Evolutionary conservation across 2,888 invertebrate genomes (phyloP).

Genomic region (Argyresthia albistria): DNA sequence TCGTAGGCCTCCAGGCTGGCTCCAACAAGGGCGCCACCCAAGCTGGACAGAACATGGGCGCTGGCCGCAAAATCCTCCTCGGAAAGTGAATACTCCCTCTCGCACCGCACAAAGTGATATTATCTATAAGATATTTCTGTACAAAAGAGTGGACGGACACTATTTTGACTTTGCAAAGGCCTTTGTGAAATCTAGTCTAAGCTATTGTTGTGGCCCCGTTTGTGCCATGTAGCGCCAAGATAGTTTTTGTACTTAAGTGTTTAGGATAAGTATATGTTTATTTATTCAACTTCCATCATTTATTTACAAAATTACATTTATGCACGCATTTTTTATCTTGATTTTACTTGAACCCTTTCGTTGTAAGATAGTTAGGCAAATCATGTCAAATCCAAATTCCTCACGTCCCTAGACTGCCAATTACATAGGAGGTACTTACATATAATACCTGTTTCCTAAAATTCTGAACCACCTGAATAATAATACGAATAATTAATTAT

Average conservation of each 20-base stretch:
- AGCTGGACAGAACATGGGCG: conserved; percentile 91
- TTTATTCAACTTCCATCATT: conserved; percentile 63
- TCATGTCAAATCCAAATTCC: too few species aligned
- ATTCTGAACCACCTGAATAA: too few species aligned
- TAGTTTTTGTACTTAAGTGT: conserved; percentile 48
- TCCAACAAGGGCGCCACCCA: conserved; percentile 97
- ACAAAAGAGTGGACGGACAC: conserved; percentile 57
- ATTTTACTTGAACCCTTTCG: too few species aligned
- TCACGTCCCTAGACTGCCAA: too few species aligned
- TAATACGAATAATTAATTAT: too few species aligned
- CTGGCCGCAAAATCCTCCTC: conserved; percentile 90
- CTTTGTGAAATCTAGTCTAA: conserved; percentile 32
- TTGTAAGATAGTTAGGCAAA: too few species aligned
- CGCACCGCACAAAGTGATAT: conserved; percentile 52
- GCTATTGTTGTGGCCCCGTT: conserved; percentile 20
- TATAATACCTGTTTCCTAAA: too few species aligned
- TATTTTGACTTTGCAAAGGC: conserved; percentile 15
- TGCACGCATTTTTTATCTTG: too few species aligned
- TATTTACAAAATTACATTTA: conserved; percentile 40
- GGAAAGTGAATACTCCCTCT: conserved; percentile 81
- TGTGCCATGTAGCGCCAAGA: conserved; percentile 51
- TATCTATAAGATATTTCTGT: conserved; percentile 59
- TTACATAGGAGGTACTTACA: too few species aligned
- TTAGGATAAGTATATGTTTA: conserved; percentile 50
- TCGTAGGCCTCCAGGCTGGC: conserved; percentile 96